Evolutionary conservation across 2,113 vertebrate genomes (phyloP).

Genomic region (Heterocephalus glaber): DNA sequence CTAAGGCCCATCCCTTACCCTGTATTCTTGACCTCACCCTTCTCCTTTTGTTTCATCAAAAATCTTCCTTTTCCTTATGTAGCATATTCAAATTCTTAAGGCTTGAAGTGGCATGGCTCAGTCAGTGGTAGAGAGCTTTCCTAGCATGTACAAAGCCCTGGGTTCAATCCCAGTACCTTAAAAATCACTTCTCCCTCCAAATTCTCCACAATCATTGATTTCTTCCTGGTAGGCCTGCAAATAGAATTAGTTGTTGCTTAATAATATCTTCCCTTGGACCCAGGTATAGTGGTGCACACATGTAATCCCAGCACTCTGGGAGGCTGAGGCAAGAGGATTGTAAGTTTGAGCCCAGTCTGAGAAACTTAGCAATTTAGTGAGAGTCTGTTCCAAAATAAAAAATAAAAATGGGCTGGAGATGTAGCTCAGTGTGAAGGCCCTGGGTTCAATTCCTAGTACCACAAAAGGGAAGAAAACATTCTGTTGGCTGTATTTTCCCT

Average conservation of each 20-base stretch:
- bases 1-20: not conserved
- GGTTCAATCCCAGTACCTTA: not conserved
- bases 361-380: not conserved
- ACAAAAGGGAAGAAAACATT: not conserved
- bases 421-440: not conserved
- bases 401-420: not conserved
- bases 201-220: not conserved
- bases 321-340: not conserved
- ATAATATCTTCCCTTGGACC: not conserved
- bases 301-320: not conserved
- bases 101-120: not conserved
- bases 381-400: not conserved
- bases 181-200: not conserved
- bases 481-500: not conserved
- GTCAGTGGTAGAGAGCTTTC: not conserved
- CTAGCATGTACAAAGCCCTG: not conserved
- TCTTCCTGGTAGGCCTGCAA: slow-evolving; percentile 12
- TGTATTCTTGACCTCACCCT: not conserved
- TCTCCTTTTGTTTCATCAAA: not conserved
- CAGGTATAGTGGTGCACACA: not conserved
- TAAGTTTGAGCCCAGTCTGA: not conserved
- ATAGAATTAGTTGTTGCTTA: not conserved
- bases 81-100: not conserved
- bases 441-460: not conserved
- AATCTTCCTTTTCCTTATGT: not conserved